Evolutionary conservation across 2,797 vertebrate species (phyloP), one percentile per base, ranked within the genome.

Genomic region (Allenopithecus nigroviridis): DNA sequence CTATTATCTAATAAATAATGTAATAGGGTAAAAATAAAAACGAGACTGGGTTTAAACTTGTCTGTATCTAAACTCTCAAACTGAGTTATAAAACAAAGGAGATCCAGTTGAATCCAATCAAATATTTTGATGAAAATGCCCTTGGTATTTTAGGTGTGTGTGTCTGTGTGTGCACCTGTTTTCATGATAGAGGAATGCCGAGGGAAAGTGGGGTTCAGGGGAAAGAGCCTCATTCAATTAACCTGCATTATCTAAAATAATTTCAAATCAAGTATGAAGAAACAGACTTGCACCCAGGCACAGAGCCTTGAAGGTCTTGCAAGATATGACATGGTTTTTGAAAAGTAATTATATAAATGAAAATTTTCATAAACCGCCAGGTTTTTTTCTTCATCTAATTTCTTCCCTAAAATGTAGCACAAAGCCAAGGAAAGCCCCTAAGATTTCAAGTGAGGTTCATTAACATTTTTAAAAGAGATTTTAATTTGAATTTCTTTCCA

Each of bases 301-400:
- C 75, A 50, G 72, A 81, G 50, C 33, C 83, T 93, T 78, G 93
- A 91, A 95, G 68, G 26, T 86, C 84, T 95, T 80, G 13, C 2
- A 94, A 93, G 87, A 91, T 33, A 80, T 17, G 21, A 86, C 68
- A 55, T 43, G 12, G 10, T 68, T 95, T 92, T 86, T 53, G 80
- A 85, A 94, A 96, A 87, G 92, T 50, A 89, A 90, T 84, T 95
- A 93, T 46, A 26, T 85, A 95, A 95, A 72, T 79, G 36, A 91
- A 88, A 83, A 93, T 89, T 91, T 89, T 41, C 41, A 86, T 59
- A 70, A 96, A 33, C 36, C 36, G 74, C 79, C 74, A 70, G 53
- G 8, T 92, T 93, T 92, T 92, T 93, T 28, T 92, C 81, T 89
- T 48, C 86, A 55, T 94, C 28, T 30, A 95, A 93, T 96, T 92